Conservation (phyloP, 2,888 invertebrate genomes). For the Tinea trinotella region DNA sequence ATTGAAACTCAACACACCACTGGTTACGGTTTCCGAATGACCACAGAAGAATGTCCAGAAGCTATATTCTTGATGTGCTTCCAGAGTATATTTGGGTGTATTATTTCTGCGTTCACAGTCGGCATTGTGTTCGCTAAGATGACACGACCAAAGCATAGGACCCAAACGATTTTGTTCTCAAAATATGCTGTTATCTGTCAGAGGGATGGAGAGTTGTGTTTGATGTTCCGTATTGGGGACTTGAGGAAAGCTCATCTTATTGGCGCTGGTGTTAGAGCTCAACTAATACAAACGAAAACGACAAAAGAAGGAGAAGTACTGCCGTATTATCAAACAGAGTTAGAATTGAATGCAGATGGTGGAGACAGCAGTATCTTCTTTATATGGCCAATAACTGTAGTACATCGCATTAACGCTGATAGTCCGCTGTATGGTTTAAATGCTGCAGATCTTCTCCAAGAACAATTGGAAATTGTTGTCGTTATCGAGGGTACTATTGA, state of each 20-base stretch:
- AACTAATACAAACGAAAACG: conserved; percentile 77
- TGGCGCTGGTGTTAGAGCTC: conserved; percentile 80
- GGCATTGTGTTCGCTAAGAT: conserved; percentile 84
- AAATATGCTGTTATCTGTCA: conserved; percentile 81
- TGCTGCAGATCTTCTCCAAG: conserved; percentile 76
- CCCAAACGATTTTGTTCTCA: conserved; percentile 84
- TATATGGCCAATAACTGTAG: conserved; percentile 87
- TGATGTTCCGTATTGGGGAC: conserved; percentile 84
- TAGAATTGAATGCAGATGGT: conserved; percentile 74
- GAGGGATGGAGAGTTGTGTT: conserved; percentile 78
- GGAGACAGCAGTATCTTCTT: conserved; percentile 81
- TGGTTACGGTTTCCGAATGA: conserved; percentile 81
- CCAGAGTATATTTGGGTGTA: conserved; percentile 82
- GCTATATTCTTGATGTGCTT: conserved; percentile 84
- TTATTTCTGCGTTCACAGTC: conserved; percentile 76
- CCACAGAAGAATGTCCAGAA: conserved; percentile 84
- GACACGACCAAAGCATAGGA: conserved; percentile 83
- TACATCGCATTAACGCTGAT: conserved; percentile 78
- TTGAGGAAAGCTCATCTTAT: conserved; percentile 86
- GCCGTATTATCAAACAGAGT: conserved; percentile 78
- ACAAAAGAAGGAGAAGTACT: conserved; percentile 83
- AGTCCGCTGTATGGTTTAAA: conserved; percentile 83
- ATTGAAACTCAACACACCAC: conserved; percentile 88
- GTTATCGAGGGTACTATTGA: conserved; percentile 80
- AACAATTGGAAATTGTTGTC: conserved; percentile 80